Evolutionary conservation across 2,113 vertebrate genomes (phyloP), one percentile per base, ranked within the genome.

Genomic region (Picathartes gymnocephalus): DNA sequence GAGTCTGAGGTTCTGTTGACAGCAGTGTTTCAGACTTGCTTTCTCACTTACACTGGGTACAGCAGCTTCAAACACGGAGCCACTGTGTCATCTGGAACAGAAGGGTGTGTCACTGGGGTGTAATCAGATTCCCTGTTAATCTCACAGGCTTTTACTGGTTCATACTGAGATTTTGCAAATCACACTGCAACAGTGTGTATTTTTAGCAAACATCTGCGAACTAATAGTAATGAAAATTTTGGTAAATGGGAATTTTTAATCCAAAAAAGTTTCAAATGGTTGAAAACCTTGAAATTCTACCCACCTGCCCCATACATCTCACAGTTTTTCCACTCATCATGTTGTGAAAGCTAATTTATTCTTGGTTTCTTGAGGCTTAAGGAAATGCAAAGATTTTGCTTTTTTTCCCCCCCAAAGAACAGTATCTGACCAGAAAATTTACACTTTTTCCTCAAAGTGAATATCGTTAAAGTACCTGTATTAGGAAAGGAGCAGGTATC

Each of bases 231-330:
- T 61, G 18, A 22, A 42, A 12, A 15, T 60, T 42, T 47, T 40
- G 21, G 11, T 17, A 73, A 69, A 18, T 2, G 7, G 8, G 35
- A 73, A 54, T 35, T 69, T 51, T 54, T n/a, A 47, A 44, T 61
- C 11, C 44, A 39, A 74, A 28, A 51, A 83, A 6, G 6, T 27
- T n/a, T n/a, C 21, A 73, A 81, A 50, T n/a, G 1, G 42, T 13
- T n/a, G 14, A 56, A 79, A 44, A 30, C 1, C 7, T 15, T 82
- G 19, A 62, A 57, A 44, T 71, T 64, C 35, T 71, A 19, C 15
- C 30, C 24, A 39, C 4, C 1, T 0, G 0, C 0, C 5, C 28
- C 13, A 31, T 21, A 24, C 0, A 53, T 13, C 15, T 40, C 16
- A 51, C 31, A 69, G 12, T 42, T 73, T 77, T 89, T 7, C 8